Conservation (phyloP, 64 coral and sea anemone species). For the Stichodactyla helianthus region DNA sequence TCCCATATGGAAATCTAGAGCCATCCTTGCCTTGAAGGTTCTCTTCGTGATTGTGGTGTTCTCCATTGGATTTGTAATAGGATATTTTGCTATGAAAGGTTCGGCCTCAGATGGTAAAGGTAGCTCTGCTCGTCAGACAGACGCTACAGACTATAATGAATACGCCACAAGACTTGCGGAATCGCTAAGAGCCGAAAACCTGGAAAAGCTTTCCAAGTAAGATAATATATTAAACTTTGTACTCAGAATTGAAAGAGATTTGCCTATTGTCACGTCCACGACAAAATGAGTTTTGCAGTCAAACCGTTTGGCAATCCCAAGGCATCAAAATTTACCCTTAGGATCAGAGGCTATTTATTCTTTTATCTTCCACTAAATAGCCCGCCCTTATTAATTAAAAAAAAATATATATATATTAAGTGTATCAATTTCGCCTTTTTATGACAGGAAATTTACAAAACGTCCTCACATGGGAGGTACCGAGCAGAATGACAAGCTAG, state of each 20-base stretch:
- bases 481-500: conserved; percentile 38
- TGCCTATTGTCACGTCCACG: too few relatives aligned
- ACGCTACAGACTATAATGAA: neutral
- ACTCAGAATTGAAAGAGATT: too few relatives aligned
- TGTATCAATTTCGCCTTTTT: neutral
- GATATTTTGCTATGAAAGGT: neutral
- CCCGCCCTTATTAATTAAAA: too few relatives aligned
- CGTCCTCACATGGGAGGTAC: conserved; percentile 71
- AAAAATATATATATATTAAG: neutral
- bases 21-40: neutral
- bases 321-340: too few relatives aligned
- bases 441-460: conserved; percentile 40
- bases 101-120: too few relatives aligned
- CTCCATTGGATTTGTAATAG: neutral
- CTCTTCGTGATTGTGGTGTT: neutral
- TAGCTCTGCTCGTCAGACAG: neutral
- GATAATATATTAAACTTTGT: neutral
- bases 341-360: too few relatives aligned
- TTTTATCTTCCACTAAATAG: too few relatives aligned
- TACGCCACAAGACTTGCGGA: neutral
- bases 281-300: too few relatives aligned
- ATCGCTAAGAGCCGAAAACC: neutral
- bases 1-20: neutral
- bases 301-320: too few relatives aligned
- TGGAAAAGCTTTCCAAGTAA: neutral